Base-by-base conservation (phyloP, 1,140 invertebrate species). In the Drosophila nasuta region DNA sequence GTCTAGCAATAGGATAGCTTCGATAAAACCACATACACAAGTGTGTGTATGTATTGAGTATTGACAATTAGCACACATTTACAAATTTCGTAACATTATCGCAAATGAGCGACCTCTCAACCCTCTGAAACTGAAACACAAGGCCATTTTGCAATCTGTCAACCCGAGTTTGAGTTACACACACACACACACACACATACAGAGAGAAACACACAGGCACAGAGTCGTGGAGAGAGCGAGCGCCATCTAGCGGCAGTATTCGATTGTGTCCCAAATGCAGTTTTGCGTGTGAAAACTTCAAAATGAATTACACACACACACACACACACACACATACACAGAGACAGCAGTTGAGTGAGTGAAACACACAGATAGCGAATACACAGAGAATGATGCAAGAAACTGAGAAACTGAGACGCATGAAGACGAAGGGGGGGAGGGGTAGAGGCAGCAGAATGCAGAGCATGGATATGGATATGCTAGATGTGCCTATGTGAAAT, bases 271-370 rank as follows among this genome's bases (percentile, higher is more conserved):
- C 54, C 69, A 68, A 77, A 68, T 75, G 75, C 64, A 74, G 41
- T 69, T 74, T 67, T 65, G 75, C 71, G 75, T 77, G 64, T 67
- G 65, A 77, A 77, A 77, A 77, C 52, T 64, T 59, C 66, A 68
- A 69, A 78, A 75, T 75, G 71, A 78, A 70, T 75, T 75, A 75
- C 67, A n/a, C n/a, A n/a, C n/a, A n/a, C n/a, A 75, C 28, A 25
- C 25, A 67, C 33, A 35, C 20, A 20, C 20, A 20, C 17, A 20
- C 17, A 20, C 1, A 35, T 10, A 35, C 35, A 35, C 6, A 35
- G 35, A 35, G 35, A 8, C 6, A 35, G 35, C 35, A 35, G 52
- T 67, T 25, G 35, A 38, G 65, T 15, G 48, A 69, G 45, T 51
- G 56, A 59, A 56, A 66, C 38, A 57, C 33, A 64, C 2, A 17